Conservation (phyloP, 1,140 invertebrate genomes). For the Episyrphus balteatus region DNA sequence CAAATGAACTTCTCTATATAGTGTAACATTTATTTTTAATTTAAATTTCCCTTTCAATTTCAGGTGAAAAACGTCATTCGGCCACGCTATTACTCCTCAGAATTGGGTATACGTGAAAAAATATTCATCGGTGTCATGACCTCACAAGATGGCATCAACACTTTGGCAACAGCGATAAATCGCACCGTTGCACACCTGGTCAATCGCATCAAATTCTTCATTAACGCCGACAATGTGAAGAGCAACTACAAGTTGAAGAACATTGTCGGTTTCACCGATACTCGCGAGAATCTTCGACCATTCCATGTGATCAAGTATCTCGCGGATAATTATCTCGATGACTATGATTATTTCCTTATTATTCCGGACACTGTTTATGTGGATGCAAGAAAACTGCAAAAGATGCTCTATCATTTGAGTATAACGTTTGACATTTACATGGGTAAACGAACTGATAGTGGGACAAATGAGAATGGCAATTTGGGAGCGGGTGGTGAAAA, state of each 20-base stretch:
- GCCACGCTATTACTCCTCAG: slow-evolving; percentile 84
- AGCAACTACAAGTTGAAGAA: slow-evolving; percentile 59
- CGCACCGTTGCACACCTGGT: slow-evolving; percentile 67
- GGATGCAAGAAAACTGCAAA: slow-evolving; percentile 55
- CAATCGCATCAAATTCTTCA: slow-evolving; percentile 66
- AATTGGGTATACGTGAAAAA: slow-evolving; percentile 81
- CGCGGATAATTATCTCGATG: slow-evolving; percentile 73
- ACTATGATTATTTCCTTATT: slow-evolving; percentile 85
- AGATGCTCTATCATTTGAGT: slow-evolving; percentile 64
- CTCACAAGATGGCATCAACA: slow-evolving; percentile 55
- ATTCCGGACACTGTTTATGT: slow-evolving; percentile 71
- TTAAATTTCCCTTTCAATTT: background rate
- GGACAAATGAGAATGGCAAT: slow-evolving; percentile 8
- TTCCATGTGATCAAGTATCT: slow-evolving; percentile 84
- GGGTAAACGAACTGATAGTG: slow-evolving; percentile 40
- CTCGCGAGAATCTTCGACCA: slow-evolving; percentile 56
- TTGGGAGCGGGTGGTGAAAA: background rate
- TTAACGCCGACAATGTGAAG: slow-evolving; percentile 51
- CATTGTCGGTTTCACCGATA: slow-evolving; percentile 71
- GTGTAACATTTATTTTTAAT: background rate
- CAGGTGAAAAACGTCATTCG: slow-evolving; percentile 47
- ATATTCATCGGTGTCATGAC: slow-evolving; percentile 77
- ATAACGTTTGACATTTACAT: slow-evolving; percentile 71
- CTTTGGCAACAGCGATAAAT: slow-evolving; percentile 63
- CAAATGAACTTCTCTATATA: background rate